Evolutionary conservation across 1,140 invertebrate genomes (phyloP).

Genomic region (Paracyclopina nana): DNA sequence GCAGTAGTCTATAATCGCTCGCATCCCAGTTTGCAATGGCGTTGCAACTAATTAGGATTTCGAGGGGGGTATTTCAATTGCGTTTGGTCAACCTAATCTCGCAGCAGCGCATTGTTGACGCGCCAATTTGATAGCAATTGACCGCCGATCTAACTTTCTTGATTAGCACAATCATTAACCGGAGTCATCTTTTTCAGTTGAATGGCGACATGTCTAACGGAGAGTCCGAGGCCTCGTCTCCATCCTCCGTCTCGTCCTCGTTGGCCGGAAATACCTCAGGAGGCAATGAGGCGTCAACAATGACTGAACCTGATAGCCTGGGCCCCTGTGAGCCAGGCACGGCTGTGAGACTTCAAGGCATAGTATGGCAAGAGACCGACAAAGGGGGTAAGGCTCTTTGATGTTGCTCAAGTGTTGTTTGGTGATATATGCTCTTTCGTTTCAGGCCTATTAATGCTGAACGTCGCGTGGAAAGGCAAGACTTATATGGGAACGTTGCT

Average conservation of each 20-base stretch:
- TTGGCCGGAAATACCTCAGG: too few relatives aligned
- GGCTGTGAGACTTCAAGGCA: constrained; percentile 14
- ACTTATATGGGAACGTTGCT: constrained; percentile 13
- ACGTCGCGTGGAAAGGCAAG: constrained; percentile 13
- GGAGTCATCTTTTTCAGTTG: too few relatives aligned
- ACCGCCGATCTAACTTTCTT: too few relatives aligned
- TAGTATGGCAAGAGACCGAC: constrained; percentile 17
- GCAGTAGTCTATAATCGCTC: too few relatives aligned
- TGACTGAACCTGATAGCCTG: constrained; percentile 15
- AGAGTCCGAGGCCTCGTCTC: background rate
- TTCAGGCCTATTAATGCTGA: constrained; percentile 8
- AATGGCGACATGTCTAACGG: too few relatives aligned
- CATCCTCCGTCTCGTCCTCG: background rate
- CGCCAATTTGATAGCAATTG: too few relatives aligned
- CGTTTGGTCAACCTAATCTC: too few relatives aligned
- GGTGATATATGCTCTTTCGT: background rate
- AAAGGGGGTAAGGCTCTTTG: constrained; percentile 8
- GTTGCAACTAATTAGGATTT: too few relatives aligned
- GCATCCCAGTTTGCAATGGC: too few relatives aligned
- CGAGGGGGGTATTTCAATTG: too few relatives aligned
- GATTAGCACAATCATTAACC: too few relatives aligned
- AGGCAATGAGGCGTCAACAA: constrained; percentile 10
- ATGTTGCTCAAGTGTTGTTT: background rate
- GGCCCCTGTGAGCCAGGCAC: constrained; percentile 16
- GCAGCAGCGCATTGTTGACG: too few relatives aligned